These are phyloP conservation scores for Tonatia bakeri DNA, from an alignment of 2,113 vertebrate genomes.

Conservation along the genomic window DNA sequence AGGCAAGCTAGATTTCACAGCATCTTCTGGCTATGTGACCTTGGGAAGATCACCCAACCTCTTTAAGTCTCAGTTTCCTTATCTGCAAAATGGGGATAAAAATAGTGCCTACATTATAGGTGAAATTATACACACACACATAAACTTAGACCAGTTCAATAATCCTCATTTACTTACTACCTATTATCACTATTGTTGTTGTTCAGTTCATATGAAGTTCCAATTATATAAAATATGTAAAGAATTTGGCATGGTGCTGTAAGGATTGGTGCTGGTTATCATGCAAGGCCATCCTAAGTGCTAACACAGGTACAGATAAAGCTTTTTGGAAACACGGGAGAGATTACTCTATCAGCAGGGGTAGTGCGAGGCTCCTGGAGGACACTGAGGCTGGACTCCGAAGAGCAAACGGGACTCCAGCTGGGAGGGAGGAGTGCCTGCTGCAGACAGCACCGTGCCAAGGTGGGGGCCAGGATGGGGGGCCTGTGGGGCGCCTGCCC, in stretches of 20 bases:
- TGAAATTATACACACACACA: background rate
- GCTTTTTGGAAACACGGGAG: background rate
- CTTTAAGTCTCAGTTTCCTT: background rate
- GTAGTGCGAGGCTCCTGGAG: background rate
- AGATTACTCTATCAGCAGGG: background rate
- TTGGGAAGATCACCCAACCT: background rate
- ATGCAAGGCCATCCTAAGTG: background rate
- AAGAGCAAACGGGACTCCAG: background rate
- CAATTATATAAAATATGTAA: background rate
- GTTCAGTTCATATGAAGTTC: background rate
- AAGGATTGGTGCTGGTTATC: background rate
- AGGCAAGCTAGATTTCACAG: background rate
- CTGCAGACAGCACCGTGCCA: background rate
- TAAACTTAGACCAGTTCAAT: background rate
- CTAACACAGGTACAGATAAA: background rate
- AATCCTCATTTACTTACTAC: background rate
- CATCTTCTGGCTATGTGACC: background rate
- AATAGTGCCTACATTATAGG: background rate
- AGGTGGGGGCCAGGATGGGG: background rate
- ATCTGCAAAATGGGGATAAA: background rate
- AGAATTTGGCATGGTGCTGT: background rate
- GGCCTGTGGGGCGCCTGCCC: rapidly evolving
- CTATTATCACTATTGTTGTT: background rate
- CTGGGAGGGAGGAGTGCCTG: background rate
- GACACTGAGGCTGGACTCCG: background rate